Evolutionary conservation across 37 sponge, comb jelly and placozoan species (phyloP).

Genomic region (Aplysina aerophoba): DNA sequence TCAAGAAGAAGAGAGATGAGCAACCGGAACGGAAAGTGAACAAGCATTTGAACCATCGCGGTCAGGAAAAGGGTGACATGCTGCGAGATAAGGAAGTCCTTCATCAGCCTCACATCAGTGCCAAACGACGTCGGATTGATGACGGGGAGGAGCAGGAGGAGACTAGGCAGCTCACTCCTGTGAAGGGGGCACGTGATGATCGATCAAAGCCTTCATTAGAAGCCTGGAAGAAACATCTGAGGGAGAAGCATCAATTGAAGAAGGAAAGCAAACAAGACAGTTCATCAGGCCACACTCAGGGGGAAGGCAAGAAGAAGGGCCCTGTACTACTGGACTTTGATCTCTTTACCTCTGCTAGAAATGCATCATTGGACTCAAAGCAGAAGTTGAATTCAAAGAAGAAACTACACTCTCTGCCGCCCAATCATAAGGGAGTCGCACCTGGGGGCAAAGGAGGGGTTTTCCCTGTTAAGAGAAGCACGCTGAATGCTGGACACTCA

Average conservation of each 20-base stretch:
- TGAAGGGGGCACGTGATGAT: too few relatives aligned
- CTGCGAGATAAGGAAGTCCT: too few relatives aligned
- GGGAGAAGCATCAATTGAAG: not conserved
- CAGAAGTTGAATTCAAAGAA: not conserved
- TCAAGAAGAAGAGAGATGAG: too few relatives aligned
- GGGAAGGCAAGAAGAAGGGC: not conserved
- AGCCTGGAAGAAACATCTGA: conserved; percentile 15
- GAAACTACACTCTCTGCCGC: not conserved
- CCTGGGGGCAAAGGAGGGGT: not conserved
- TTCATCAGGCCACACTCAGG: not conserved
- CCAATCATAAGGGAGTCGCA: not conserved
- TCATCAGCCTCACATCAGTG: too few relatives aligned
- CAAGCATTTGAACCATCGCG: too few relatives aligned
- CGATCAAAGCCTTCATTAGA: not conserved
- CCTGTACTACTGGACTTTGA: conserved; percentile 2
- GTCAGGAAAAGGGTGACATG: too few relatives aligned
- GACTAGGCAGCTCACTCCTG: not conserved
- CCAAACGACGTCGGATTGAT: conserved; percentile 6
- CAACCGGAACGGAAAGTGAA: too few relatives aligned
- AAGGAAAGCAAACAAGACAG: not conserved
- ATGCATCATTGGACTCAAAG: not conserved
- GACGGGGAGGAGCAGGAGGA: not conserved
- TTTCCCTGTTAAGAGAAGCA: not conserved
- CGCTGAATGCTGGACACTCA: not conserved
- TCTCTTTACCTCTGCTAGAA: not conserved